phyloP scores from a whole-genome alignment of 2,113 vertebrate species.

The Thunnus thynnus region DNA sequence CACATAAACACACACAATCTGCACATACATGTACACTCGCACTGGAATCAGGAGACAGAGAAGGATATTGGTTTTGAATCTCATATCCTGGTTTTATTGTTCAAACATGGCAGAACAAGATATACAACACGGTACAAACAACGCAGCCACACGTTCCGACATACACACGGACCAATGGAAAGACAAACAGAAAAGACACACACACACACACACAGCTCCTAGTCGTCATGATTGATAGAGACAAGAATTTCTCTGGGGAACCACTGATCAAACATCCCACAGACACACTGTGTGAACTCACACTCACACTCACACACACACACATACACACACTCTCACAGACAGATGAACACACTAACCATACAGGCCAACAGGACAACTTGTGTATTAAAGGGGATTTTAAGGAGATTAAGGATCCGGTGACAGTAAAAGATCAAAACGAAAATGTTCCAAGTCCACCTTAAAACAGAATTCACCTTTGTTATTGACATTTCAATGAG shows the following conservation, averaged over 20 bases:
- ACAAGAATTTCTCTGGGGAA: slow-evolving; percentile 56
- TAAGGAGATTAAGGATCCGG: slow-evolving; percentile 79
- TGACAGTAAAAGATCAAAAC: slow-evolving; percentile 69
- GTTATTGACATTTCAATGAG: slow-evolving; percentile 27
- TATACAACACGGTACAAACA: slow-evolving; percentile 70
- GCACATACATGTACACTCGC: neutral
- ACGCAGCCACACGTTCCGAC: slow-evolving; percentile 42
- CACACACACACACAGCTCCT: slow-evolving; percentile 10
- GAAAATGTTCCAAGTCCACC: slow-evolving; percentile 60
- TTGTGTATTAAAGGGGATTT: slow-evolving; percentile 79
- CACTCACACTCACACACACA: neutral
- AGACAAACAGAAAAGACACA: slow-evolving; percentile 53
- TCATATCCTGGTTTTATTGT: slow-evolving; percentile 82
- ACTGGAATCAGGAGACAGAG: slow-evolving; percentile 42
- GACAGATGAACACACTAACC: slow-evolving; percentile 31
- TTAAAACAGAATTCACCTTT: slow-evolving; percentile 54
- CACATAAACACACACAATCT: neutral
- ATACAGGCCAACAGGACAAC: slow-evolving; percentile 55
- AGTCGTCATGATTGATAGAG: slow-evolving; percentile 37
- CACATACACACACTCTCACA: slow-evolving; percentile 23
- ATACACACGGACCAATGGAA: slow-evolving; percentile 48
- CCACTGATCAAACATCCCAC: slow-evolving; percentile 54
- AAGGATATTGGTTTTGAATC: slow-evolving; percentile 65
- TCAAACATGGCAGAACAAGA: slow-evolving; percentile 74
- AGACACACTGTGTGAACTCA: neutral